phyloP scores from a whole-genome alignment of 1,140 invertebrate species.

The Drosophila guanche region DNA sequence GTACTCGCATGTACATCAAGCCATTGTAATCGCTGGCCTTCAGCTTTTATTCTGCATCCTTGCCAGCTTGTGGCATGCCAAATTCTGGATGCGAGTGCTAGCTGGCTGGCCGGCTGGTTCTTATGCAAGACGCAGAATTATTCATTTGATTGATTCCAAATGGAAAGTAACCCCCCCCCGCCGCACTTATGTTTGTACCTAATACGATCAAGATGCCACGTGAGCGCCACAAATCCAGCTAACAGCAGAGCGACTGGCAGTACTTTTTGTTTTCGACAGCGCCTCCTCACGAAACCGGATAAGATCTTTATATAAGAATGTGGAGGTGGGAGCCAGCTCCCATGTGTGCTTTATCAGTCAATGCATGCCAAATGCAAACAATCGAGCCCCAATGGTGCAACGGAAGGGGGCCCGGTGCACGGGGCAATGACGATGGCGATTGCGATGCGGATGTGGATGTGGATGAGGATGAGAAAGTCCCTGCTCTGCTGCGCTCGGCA shows the following conservation, averaged over 20 bases:
- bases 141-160: too few relatives aligned
- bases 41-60: neutral
- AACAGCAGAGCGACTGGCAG: slow-evolving; percentile 1
- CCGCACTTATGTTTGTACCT: too few relatives aligned
- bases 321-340: slow-evolving; percentile 2
- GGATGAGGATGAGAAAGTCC: neutral
- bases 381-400: slow-evolving; percentile 25
- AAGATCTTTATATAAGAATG: slow-evolving; percentile 16
- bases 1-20: slow-evolving; percentile 17
- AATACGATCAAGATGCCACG: slow-evolving; percentile 10
- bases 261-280: slow-evolving; percentile 13
- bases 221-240: slow-evolving; percentile 17
- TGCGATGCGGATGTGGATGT: slow-evolving; percentile 1
- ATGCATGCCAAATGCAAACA: slow-evolving; percentile 61
- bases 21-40: slow-evolving; percentile 20
- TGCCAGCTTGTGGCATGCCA: too few relatives aligned
- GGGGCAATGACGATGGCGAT: too few relatives aligned
- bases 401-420: neutral
- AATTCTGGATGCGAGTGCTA: too few relatives aligned
- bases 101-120: too few relatives aligned
- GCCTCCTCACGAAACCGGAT: slow-evolving; percentile 4
- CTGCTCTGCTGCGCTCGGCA: slow-evolving; percentile 24
- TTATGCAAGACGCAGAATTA: too few relatives aligned
- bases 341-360: slow-evolving; percentile 45
- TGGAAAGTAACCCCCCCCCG: too few relatives aligned